Conservation (phyloP, 2,113 vertebrate genomes). For the Lagopus leucura region DNA sequence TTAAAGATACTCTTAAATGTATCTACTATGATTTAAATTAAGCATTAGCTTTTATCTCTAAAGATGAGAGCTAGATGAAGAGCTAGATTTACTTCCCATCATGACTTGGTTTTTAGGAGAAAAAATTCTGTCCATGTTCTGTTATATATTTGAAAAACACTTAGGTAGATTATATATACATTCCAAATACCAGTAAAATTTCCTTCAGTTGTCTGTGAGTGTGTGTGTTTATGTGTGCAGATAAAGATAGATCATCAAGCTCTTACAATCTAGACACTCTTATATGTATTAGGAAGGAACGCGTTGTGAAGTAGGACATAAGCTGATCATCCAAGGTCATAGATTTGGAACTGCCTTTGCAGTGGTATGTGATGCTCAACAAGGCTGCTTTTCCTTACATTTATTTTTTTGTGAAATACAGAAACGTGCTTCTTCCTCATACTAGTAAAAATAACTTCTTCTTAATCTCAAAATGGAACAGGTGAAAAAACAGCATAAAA, state of each 20-base stretch:
- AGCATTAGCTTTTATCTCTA: neutral
- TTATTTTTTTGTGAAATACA: neutral
- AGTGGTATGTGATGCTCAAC: neutral
- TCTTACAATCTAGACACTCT: neutral
- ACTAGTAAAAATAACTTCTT: neutral
- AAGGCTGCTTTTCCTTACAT: neutral
- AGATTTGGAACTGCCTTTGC: neutral
- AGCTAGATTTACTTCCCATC: neutral
- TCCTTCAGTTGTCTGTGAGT: neutral
- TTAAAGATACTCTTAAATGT: neutral
- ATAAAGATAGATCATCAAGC: neutral
- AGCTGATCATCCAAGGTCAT: conserved; percentile 30
- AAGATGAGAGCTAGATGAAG: neutral
- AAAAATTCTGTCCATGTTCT: neutral
- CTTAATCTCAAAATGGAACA: neutral
- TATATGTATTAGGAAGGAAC: neutral
- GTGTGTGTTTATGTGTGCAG: neutral
- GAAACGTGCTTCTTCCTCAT: neutral
- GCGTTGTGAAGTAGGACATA: neutral
- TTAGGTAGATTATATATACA: neutral
- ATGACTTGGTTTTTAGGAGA: neutral
- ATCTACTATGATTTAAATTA: neutral
- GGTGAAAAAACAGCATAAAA: neutral
- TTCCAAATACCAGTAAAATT: neutral
- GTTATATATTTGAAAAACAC: neutral